Percentiles rank a stretch among this genome's conserved stretches.
These are phyloP conservation scores for Cryptoblepharus egeriae DNA, from an alignment of 2,797 vertebrate genomes.

Conservation along the genomic window DNA sequence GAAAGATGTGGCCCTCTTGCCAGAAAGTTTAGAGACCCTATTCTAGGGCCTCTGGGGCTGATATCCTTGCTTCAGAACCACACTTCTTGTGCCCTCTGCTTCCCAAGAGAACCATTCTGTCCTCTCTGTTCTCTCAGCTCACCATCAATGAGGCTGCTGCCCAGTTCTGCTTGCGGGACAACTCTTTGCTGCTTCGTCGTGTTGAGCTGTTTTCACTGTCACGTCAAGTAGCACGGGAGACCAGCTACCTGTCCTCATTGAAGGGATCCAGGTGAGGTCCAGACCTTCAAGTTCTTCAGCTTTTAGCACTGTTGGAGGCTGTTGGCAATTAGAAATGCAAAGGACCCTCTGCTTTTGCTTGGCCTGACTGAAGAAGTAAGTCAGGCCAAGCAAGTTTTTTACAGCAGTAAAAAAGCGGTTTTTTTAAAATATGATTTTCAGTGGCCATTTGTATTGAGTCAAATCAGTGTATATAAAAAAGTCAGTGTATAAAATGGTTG, in stretches of 20 bases:
- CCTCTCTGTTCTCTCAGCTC: constrained; percentile 76
- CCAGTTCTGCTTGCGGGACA: constrained; percentile 96
- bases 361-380: too few species aligned
- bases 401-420: too few species aligned
- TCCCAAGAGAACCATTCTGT: neutral
- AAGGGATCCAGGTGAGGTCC: constrained; percentile 89
- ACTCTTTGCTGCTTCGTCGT: constrained; percentile 90
- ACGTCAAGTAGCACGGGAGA: constrained; percentile 93
- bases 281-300: neutral
- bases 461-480: too few species aligned
- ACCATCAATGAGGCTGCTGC: constrained; percentile 97
- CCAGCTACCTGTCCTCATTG: constrained; percentile 92
- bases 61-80: neutral
- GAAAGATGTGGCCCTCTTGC: too few species aligned
- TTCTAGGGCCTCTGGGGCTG: neutral
- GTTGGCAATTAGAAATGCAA: too few species aligned
- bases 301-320: too few species aligned
- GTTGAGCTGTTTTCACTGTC: constrained; percentile 96
- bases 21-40: too few species aligned
- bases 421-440: too few species aligned
- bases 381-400: too few species aligned
- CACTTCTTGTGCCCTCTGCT: neutral
- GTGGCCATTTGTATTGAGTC: too few species aligned
- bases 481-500: too few species aligned
- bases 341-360: too few species aligned